Conservation (phyloP, 2,888 invertebrate genomes). For the Acleris holmiana region DNA sequence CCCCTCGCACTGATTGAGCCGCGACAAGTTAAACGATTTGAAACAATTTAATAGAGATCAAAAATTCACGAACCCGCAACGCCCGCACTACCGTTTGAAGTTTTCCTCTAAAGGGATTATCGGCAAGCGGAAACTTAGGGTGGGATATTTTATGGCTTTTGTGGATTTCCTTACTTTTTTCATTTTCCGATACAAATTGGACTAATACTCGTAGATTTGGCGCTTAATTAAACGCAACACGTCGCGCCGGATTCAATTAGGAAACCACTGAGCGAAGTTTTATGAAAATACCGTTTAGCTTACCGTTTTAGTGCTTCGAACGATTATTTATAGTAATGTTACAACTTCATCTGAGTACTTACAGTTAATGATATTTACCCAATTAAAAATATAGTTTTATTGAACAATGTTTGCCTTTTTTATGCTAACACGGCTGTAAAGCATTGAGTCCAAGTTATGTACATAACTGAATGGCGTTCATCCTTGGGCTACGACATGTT, state of each 20-base stretch:
- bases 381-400: too few relatives aligned
- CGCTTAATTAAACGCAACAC: conserved; percentile 35
- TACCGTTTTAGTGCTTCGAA: too few relatives aligned
- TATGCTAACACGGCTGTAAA: too few relatives aligned
- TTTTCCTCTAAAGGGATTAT: conserved; percentile 84
- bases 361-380: too few relatives aligned
- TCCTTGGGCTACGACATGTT: too few relatives aligned
- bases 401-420: too few relatives aligned
- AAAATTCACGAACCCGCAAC: conserved; percentile 78
- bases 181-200: conserved; percentile 56
- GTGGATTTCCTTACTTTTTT: conserved; percentile 69
- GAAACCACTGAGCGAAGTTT: not conserved
- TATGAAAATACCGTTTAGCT: not conserved
- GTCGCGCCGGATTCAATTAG: not conserved
- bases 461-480: too few relatives aligned
- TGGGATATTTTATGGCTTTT: conserved; percentile 76
- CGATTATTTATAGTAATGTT: too few relatives aligned
- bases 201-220: conserved; percentile 34
- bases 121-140: conserved; percentile 74
- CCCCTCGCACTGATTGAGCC: conserved; percentile 79
- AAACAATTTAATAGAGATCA: conserved; percentile 85
- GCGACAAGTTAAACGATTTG: conserved; percentile 85
- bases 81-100: conserved; percentile 84
- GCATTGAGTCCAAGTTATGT: too few relatives aligned
- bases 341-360: too few relatives aligned